Base-by-base conservation (phyloP, 2,888 invertebrate genomes). In the Parnassius smintheus region DNA sequence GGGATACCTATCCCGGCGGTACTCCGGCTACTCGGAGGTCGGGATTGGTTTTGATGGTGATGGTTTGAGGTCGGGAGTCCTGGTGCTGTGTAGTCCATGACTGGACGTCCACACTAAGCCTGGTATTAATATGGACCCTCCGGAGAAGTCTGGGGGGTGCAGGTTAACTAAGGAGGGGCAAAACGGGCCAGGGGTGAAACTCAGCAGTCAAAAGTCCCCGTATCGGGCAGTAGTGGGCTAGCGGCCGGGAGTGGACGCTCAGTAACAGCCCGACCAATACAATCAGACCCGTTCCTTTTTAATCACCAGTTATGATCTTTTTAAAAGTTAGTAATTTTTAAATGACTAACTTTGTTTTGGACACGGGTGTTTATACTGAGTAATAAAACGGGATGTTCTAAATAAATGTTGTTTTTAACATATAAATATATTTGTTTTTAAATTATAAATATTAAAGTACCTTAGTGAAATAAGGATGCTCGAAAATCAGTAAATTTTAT, bases 181-280 rank as follows among this genome's bases (percentile, higher is more conserved):
- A 53, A 53, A n/a, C 41, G 41, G 98, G 97, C 97, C 97, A 98
- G 98, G 95, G 96, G 96, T 97, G 98, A 96, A 97, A 98, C 97
- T 95, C 96, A 98, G 98, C 98, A 98, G 97, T 97, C 97, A 98
- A 98, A 97, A 98, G 97, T 96, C 96, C 95, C 97, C 97, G 97
- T 96, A 97, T 97, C 94, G 95, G 94, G 96, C 97, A 97, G 98
- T 98, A 97, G 97, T 96, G 97, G 97, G 97, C 97, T 96, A 95
- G 98, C 97, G 96, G 95, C 96, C 95, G 96, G 96, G 98, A 98
- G 97, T 97, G 96, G 94, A 94, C 93, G 93, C 94, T 95, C 94
- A 95, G 94, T 94, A 92, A 92, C 95, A 97, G 97, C 98, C 96
- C 92, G 94, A 87, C 86, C 82, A 83, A 89, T 77, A 89, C 66